These are phyloP conservation scores for Homarus americanus DNA, from an alignment of 1,140 invertebrate species.

Conservation along the genomic window DNA sequence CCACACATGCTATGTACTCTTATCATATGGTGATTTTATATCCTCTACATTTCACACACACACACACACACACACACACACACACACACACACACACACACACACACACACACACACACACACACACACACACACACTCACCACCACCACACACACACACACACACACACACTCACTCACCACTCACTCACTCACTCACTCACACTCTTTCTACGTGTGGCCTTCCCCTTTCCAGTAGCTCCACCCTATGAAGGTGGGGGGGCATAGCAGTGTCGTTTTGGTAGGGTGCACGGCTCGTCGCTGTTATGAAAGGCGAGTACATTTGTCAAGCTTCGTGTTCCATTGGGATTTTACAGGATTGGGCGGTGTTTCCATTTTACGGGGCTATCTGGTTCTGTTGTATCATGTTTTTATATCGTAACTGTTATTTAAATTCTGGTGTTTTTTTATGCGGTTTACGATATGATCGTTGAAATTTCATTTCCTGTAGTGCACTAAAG, in stretches of 20 bases:
- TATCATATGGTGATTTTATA: no score
- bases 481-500: no score
- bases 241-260: no score
- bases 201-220: background rate
- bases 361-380: background rate
- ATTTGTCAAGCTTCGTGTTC: background rate
- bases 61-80: constrained; percentile 43
- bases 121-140: constrained; percentile 3
- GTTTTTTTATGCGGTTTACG: background rate
- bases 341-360: background rate
- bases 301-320: background rate
- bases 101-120: constrained; percentile 34
- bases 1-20: no score
- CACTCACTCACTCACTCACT: background rate
- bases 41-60: constrained; percentile 11
- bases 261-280: no score
- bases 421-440: background rate
- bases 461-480: no score
- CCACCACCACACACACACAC: no score
- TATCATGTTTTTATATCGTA: background rate
- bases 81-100: constrained; percentile 33
- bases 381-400: background rate
- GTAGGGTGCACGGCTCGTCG: background rate
- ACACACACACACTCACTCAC: background rate
- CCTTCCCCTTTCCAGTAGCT: background rate